These are phyloP conservation scores for Varecia variegata DNA, from an alignment of 2,797 vertebrate genomes.

Conservation along the genomic window DNA sequence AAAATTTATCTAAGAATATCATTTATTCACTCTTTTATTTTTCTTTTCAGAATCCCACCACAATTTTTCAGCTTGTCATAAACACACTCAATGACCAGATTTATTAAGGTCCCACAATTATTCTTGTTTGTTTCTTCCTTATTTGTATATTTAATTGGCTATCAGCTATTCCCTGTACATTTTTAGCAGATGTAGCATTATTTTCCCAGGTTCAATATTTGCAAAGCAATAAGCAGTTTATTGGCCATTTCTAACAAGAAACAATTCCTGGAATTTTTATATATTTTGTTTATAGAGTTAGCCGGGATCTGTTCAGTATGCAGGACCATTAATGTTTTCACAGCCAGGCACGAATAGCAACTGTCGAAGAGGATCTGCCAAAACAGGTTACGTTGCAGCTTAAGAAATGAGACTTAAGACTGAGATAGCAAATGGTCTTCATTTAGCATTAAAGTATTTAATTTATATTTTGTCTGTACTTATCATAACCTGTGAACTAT, in stretches of 20 bases:
- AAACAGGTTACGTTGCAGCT: conserved; percentile 6
- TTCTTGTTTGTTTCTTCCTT: neutral
- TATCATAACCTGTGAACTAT: neutral
- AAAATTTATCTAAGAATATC: neutral
- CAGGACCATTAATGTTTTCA: conserved; percentile 56
- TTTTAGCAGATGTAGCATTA: conserved; percentile 60
- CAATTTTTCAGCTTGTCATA: neutral
- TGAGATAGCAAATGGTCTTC: neutral
- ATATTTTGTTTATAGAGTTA: conserved; percentile 58
- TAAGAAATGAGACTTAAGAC: conserved; percentile 37
- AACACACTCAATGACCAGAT: neutral
- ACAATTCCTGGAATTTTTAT: conserved; percentile 72
- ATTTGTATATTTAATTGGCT: conserved; percentile 38
- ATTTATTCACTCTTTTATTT: neutral
- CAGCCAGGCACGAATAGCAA: conserved; percentile 1
- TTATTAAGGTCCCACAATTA: neutral
- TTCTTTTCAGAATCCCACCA: neutral
- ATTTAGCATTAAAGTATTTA: neutral
- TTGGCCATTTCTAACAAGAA: conserved; percentile 74
- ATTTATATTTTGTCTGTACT: neutral
- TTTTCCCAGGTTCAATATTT: conserved; percentile 72
- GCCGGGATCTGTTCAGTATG: conserved; percentile 51
- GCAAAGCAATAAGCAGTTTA: conserved; percentile 76
- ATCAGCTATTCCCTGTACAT: conserved; percentile 9
- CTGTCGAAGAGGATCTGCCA: neutral